Conservation (phyloP, 2,888 invertebrate genomes). For the Cremastinae sp. region DNA sequence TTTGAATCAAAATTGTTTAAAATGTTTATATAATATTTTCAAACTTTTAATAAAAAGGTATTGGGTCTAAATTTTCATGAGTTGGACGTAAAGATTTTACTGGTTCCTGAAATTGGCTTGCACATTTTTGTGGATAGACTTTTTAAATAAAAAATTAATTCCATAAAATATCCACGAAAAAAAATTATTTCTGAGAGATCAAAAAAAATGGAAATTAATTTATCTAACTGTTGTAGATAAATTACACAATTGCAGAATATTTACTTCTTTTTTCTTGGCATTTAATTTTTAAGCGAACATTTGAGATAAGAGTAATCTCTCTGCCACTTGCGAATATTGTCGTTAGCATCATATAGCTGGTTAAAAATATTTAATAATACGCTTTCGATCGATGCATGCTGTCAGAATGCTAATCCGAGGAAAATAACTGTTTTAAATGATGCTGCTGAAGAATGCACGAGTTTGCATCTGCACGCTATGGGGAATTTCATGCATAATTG, state of each 20-base stretch:
- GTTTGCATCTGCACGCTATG: background rate
- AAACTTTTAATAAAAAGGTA: no score
- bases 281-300: background rate
- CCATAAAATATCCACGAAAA: no score
- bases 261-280: background rate
- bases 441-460: conserved; percentile 33
- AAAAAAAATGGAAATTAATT: no score
- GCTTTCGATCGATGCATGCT: conserved; percentile 28
- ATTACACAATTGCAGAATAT: background rate
- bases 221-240: no score
- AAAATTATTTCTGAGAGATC: no score
- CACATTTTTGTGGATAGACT: no score
- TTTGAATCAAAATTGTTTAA: no score
- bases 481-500: background rate
- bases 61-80: no score
- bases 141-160: no score
- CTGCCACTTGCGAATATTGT: conserved; percentile 5
- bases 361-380: conserved; percentile 40
- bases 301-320: conserved; percentile 5
- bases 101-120: no score
- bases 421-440: conserved; percentile 31
- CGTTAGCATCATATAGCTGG: conserved; percentile 5
- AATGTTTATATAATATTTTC: no score
- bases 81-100: no score
- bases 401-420: conserved; percentile 23